Base-by-base conservation (phyloP, 2,113 vertebrate species). In the Ictalurus furcatus region DNA sequence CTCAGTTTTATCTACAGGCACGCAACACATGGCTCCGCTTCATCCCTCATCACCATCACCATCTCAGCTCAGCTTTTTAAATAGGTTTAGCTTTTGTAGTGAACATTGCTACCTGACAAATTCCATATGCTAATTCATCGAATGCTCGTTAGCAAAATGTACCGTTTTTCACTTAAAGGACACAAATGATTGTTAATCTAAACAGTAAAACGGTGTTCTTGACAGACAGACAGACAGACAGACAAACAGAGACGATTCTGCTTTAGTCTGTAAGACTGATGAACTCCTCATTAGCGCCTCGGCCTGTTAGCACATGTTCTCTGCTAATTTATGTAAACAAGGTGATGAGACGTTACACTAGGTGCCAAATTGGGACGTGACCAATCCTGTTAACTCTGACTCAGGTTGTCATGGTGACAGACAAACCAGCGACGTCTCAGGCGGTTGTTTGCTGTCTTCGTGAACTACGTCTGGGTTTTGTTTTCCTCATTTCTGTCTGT, bases 361-460 rank as follows among this genome's bases (percentile, higher is more conserved):
- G 34, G n/a, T 69, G 80, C 48, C 79, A 78, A 37, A 78, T 73
- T 74, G 67, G 44, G 61, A 73, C 44, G 14, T 54, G 59, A 30
- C 54, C 56, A 61, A 76, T 87, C 56, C 59, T 54, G 61, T 83
- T 82, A 44, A 80, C 21, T 88, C 76, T 52, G 30, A 37, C 58
- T 67, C 40, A 8, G 54, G 90, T 91, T 91, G 86, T 67, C 88
- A 91, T 85, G 83, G 86, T 69, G 86, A 91, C 86, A 88, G 88
- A 91, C 86, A 85, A 82, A 71, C 90, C 67, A 54, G 69, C 58
- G 76, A 85, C 40, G 65, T 84, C 67, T 59, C 56, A 85, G 86
- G 74, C n/a, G 56, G 56, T n/a, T 44, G 63, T 37, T 44, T 3
- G 16, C 52, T 65, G 81, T 16, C 87, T 61, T 80, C 28, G n/a